Percentiles rank a stretch among this genome's conserved stretches.
These are phyloP conservation scores for Cryptotis parvus DNA, from an alignment of 2,113 vertebrate species.

Conservation along the genomic window DNA sequence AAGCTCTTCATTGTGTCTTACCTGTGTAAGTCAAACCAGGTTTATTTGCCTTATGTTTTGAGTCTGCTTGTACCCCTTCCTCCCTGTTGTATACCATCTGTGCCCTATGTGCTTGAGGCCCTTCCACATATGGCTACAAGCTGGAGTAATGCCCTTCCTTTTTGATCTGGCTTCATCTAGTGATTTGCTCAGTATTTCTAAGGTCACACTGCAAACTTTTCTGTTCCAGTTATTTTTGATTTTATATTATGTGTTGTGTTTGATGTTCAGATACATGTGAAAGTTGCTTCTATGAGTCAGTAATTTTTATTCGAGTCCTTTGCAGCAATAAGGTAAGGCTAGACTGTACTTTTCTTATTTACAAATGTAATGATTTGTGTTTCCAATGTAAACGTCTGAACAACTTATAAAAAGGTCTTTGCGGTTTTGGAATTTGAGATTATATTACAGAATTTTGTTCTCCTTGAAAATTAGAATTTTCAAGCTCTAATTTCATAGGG, in stretches of 20 bases:
- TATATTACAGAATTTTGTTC: background rate
- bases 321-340: constrained; percentile 76
- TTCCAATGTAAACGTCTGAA: constrained; percentile 27
- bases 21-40: constrained; percentile 69
- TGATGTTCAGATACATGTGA: constrained; percentile 80
- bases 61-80: constrained; percentile 29
- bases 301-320: constrained; percentile 78
- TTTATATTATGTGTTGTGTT: constrained; percentile 79
- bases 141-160: constrained; percentile 74
- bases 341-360: constrained; percentile 57
- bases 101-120: constrained; percentile 61
- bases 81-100: constrained; percentile 75
- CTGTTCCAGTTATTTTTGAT: constrained; percentile 75
- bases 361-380: constrained; percentile 55
- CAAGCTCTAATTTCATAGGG: background rate
- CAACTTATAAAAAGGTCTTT: background rate
- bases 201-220: constrained; percentile 80
- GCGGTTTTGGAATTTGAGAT: background rate
- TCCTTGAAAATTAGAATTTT: constrained; percentile 11
- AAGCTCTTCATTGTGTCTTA: constrained; percentile 46
- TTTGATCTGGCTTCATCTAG: constrained; percentile 80
- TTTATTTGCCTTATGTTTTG: constrained; percentile 66
- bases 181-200: constrained; percentile 80
- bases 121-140: constrained; percentile 80
- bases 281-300: constrained; percentile 69